Evolutionary conservation across 2,113 vertebrate genomes (phyloP), one percentile per base, ranked within the genome.

Genomic region (Stomatorhinus ivindoensis): DNA sequence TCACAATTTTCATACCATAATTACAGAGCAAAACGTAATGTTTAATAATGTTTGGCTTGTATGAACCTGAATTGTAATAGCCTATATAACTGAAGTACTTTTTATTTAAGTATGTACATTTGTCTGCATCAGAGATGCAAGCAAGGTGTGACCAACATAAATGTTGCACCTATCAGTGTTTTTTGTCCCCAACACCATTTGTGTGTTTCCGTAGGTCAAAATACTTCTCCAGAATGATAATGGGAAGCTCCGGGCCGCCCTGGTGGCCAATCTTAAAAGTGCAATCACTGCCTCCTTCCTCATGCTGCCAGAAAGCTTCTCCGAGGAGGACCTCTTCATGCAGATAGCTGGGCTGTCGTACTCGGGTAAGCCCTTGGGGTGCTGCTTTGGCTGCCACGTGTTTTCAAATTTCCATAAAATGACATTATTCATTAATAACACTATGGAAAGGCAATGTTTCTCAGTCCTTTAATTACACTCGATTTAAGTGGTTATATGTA

Each of bases 291-390:
- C 98, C 0, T 97, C 98, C 82, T 98, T 99, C 90, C 98, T 99
- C 87, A 98, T 99, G 97, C 90, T 99, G 50, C 98, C 98, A 0
- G 98, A 99, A 92, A 99, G 97, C 91, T 99, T 97, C 92, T 96
- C 96, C 0, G 97, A 99, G 89, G 97, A 99, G 89, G 98, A 99
- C 0, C 97, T 99, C 1, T 99, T 97, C 88, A 69, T 97, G 90
- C 96, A 97, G 94, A 98, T 99, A 2, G 96, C 98, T 15, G 97
- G 97, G 1, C 97, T 99, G 82, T 99, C 98, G 84, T 99, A 99
- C 89, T 95, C 96, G 4, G 98, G 98, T 99, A 87, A 92, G 91
- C 91, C 15, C 69, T 47, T 42, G n/a, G 27, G 58, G 61, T 13
- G n/a, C 61, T 27, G 27, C n/a, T 61, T 8, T 46, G 27, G 83